A percentile compares a stretch with the other conserved stretches of the same genome.
Conservation (phyloP, 2,888 invertebrate species). For the Dorcus parallelipipedus region DNA sequence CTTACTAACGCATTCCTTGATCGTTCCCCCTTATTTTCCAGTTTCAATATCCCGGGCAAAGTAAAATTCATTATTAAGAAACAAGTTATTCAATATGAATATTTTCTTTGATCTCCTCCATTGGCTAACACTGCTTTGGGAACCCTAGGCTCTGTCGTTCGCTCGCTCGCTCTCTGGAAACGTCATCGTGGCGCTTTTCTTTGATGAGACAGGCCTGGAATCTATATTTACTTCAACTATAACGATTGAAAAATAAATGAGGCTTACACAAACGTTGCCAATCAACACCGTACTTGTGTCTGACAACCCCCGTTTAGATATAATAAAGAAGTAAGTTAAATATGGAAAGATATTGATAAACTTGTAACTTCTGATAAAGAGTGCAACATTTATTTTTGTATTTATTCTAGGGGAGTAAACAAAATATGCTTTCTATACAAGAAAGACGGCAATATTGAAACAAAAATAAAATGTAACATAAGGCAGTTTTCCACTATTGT, state of each 20-base stretch:
- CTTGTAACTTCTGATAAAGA: too few relatives aligned
- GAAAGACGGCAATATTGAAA: not conserved
- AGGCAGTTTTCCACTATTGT: not conserved
- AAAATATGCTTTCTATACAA: too few relatives aligned
- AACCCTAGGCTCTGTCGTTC: not conserved
- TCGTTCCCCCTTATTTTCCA: conserved; percentile 29
- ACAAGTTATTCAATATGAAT: conserved; percentile 46
- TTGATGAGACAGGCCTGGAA: too few relatives aligned
- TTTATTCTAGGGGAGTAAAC: too few relatives aligned
- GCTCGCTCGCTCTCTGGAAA: not conserved
- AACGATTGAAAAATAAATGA: too few relatives aligned
- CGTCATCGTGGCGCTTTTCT: not conserved
- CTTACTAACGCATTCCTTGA: conserved; percentile 38
- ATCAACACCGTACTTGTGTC: too few relatives aligned
- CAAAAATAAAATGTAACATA: not conserved
- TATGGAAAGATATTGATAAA: too few relatives aligned
- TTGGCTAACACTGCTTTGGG: conserved; percentile 35
- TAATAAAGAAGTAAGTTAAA: too few relatives aligned
- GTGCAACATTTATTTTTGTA: too few relatives aligned
- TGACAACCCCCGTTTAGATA: too few relatives aligned
- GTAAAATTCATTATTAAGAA: conserved; percentile 48
- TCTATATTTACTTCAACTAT: too few relatives aligned
- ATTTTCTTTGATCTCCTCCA: conserved; percentile 40
- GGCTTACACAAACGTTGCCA: too few relatives aligned
- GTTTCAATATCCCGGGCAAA: conserved; percentile 38